Evolutionary conservation across 2,888 invertebrate species (phyloP), one percentile per base, ranked within the genome.

Genomic region (Entomobrya multifasciata): DNA sequence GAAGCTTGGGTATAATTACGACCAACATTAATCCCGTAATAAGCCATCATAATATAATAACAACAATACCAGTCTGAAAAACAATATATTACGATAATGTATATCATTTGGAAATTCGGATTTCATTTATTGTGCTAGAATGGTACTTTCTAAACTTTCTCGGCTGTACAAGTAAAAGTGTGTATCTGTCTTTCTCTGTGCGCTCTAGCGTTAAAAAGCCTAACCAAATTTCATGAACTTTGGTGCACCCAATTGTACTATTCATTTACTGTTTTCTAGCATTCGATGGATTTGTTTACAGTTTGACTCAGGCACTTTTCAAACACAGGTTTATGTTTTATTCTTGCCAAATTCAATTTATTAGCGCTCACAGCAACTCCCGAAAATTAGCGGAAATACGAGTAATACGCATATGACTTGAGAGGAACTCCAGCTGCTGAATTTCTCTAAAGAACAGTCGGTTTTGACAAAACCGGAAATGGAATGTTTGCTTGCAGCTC

Each of bases 401-500:
- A 36, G 36, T 8, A 36, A 74, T 55, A 72, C 49, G 25, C 49
- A 47, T 52, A 30, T 27, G 25, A 22, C 70, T 36, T 30, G 11
- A 36, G 11, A 36, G 55, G 74, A 74, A 55, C 30, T 52, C 74
- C 74, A 74, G 36, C 74, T 55, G 30, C n/a, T 70, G 25, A 47
- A 17, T 15, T 47, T 22, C 20, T 47, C 80, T 49, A 74, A n/a
- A 15, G 62, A 27, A 27, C 13, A 15, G 60, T 47, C 30, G 22
- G 60, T 55, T 55, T 72, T 79, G 85, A 77, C 79, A 85, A 65
- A 78, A 78, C 85, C 85, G 85, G 85, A 85, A 85, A 85, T 85
- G 72, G 85, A 85, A 85, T 72, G 85, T 79, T 85, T 77, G 67
- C 84, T 83, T 77, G 77, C 41, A 44, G 30, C 22, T 55, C 72